Evolutionary conservation across 2,113 vertebrate species (phyloP).

Genomic region (Ceyx margarethae): DNA sequence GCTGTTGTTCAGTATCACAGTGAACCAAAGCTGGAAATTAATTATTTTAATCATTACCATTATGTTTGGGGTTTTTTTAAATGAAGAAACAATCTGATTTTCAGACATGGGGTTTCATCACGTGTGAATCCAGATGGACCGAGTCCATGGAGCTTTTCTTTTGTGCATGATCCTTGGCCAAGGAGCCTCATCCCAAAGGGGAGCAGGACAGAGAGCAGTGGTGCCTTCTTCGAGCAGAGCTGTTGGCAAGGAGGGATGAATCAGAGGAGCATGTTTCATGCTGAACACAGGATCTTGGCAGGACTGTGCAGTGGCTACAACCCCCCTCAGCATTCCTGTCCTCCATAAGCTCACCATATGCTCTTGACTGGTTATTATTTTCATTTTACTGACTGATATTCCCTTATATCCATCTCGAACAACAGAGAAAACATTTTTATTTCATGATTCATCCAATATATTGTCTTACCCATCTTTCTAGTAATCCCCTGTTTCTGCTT

Average conservation of each 20-base stretch:
- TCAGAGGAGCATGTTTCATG: rapidly evolving
- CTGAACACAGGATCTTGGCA: background rate
- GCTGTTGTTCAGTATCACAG: background rate
- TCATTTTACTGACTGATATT: background rate
- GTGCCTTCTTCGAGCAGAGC: too few relatives aligned
- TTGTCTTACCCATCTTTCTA: background rate
- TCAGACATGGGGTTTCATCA: too few relatives aligned
- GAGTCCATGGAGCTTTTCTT: background rate
- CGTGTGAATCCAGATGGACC: background rate
- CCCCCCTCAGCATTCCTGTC: background rate
- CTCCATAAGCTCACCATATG: background rate
- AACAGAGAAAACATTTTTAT: background rate
- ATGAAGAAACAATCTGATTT: background rate
- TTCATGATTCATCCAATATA: background rate
- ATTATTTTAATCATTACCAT: background rate
- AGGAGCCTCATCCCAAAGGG: background rate
- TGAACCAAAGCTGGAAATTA: background rate
- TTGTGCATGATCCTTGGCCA: background rate
- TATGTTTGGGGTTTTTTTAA: background rate
- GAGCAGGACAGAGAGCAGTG: background rate
- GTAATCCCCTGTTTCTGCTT: background rate
- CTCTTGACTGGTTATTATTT: background rate
- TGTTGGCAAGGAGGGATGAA: background rate
- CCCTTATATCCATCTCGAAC: background rate
- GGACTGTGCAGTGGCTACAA: background rate